Evolutionary conservation across 1,140 invertebrate genomes (phyloP), one percentile per base, ranked within the genome.

Genomic region (Drosophila nasuta): DNA sequence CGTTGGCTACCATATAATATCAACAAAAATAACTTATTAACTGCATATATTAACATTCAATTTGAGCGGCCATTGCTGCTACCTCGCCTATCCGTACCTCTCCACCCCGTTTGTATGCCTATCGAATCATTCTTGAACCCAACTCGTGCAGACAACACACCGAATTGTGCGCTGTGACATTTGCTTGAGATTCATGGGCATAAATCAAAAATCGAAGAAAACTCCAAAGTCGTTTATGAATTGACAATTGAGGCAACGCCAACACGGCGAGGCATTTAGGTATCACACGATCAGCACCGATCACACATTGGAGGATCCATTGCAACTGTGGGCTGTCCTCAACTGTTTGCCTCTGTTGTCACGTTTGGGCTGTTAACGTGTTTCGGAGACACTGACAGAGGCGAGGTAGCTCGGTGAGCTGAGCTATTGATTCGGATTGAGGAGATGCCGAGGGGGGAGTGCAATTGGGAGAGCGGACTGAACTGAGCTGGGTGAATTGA

Each of bases 31-130:
- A 81, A 85, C 90, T 89, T 91, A 91, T 91, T 91, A 91, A 82
- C 85, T 77, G 89, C 77, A 91, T 91, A 91, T 75, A 91, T 91
- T 91, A 91, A 91, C 85, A 91, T 91, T 91, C 90, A 81, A 91
- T 90, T 91, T 81, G 82, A 86, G 80, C 85, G 74, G 83, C 83
- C 83, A 87, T 87, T 80, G 78, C 69, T 87, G 78, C 54, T 62
- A 17, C 79, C 76, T 87, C 20, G 25, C 33, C 59, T 45, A 25
- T 33, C 30, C 13, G 25, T 20, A 7, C 45, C 28, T 4, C 0
- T 3, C 11, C 17, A 54, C 45, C 3, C 38, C 33, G 25, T 6
- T 5, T 11, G 2, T 13, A 13, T 1, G 0, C n/a, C n/a, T n/a
- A 17, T 15, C 20, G 8, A 38, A 38, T 33, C 30, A 33, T 17